Conservation (phyloP, 2,113 vertebrate species). For the Oncorhynchus kisutch region DNA sequence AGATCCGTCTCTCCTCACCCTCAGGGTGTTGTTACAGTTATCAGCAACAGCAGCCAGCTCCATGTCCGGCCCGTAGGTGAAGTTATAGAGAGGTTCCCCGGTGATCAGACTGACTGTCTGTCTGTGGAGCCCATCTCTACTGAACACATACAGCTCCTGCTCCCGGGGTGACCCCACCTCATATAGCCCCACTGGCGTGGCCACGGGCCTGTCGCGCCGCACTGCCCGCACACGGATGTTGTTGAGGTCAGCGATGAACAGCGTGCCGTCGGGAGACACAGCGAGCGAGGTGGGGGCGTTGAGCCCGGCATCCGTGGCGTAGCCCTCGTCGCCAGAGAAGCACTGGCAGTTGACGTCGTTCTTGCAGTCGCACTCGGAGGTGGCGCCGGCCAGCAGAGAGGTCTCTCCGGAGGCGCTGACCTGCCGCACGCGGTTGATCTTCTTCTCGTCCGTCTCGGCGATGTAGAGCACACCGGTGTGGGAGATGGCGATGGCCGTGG, state of each 20-base stretch:
- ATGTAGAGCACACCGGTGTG: constrained; percentile 88
- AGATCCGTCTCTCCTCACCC: constrained; percentile 80
- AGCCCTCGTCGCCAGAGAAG: constrained; percentile 86
- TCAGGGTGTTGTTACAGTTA: constrained; percentile 83
- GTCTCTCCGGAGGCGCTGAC: constrained; percentile 88
- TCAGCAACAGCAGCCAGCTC: constrained; percentile 80
- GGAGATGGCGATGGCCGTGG: constrained; percentile 85
- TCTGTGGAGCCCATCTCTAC: constrained; percentile 82
- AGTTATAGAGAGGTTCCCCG: constrained; percentile 84
- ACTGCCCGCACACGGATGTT: constrained; percentile 87
- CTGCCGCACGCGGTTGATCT: constrained; percentile 88
- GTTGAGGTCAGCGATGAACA: constrained; percentile 87
- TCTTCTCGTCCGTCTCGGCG: constrained; percentile 90
- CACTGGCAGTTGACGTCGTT: constrained; percentile 91
- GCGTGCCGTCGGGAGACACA: constrained; percentile 84
- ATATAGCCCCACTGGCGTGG: constrained; percentile 78
- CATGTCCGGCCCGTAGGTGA: constrained; percentile 79
- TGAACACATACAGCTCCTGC: constrained; percentile 87
- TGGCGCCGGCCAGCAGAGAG: constrained; percentile 84
- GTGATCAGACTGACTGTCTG: constrained; percentile 87
- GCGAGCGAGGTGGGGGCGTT: constrained; percentile 86
- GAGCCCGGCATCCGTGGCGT: constrained; percentile 85
- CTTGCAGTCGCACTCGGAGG: constrained; percentile 90
- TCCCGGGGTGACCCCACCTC: constrained; percentile 85
- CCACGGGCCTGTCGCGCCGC: constrained; percentile 79